Base-by-base conservation (phyloP, 2,113 vertebrate genomes). In the Marmota monax region DNA sequence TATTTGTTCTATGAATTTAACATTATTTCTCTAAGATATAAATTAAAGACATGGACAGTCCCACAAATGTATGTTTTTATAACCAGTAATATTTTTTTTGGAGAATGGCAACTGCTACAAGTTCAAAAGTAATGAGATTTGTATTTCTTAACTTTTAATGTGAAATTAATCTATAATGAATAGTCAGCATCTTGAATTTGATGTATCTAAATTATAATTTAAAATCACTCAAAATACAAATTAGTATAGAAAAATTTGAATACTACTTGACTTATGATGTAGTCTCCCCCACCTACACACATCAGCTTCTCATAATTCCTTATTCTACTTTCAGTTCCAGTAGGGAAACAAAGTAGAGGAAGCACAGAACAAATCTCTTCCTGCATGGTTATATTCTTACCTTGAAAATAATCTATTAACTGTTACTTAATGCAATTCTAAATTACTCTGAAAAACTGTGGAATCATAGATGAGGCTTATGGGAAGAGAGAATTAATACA, bases 241-340 rank as follows among this genome's bases (percentile, higher is more conserved):
- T 79, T 94, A 93, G 92, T 67, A 32, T 94, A 94, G 84, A 74
- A 93, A 96, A 72, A 96, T 97, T 17, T 97, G 88, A 98, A 97
- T 89, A 92, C 13, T 91, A 72, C 93, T 80, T 97, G 83, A 90
- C n/a, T 48, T 92, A 37, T 42, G 63, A 77, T 45, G 20, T 73
- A 83, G 51, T 84, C 74, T 39, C 25, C 14, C 16, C 12, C 16
- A 18, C 51, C 37, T 72, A 92, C 20, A 51, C 70, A 96, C 82
- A 84, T 96, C 92, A 97, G 96, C 93, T 97, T 97, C 97, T 96
- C 76, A 70, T 97, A 96, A 96, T 96, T 98, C 74, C 82, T 80
- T 79, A 95, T 76, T 73, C 88, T 96, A 82, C 42, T 98, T 98
- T 97, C 65, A 94, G 82, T 96, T 90, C 84, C 96, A 70, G 42